Conservation (phyloP, 2,797 vertebrate species). For the Carcharodon carcharias region DNA sequence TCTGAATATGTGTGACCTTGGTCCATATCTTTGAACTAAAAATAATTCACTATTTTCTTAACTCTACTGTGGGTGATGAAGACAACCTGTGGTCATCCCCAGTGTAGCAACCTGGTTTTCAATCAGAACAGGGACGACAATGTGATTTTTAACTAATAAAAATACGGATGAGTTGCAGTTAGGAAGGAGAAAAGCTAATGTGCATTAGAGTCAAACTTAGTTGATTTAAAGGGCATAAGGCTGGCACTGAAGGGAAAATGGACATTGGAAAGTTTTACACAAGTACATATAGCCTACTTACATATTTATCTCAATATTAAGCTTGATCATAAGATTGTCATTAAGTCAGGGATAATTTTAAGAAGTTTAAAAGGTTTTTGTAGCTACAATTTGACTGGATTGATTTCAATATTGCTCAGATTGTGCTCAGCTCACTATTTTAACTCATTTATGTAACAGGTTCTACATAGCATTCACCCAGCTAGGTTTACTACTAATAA, state of each 20-base stretch:
- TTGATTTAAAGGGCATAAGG: neutral
- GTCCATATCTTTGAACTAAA: neutral
- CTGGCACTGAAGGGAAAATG: neutral
- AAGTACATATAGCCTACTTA: neutral
- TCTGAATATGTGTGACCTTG: neutral
- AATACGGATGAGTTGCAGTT: neutral
- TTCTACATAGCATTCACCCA: neutral
- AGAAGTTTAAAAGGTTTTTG: neutral
- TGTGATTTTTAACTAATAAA: neutral
- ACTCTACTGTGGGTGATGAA: neutral
- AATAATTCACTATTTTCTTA: neutral
- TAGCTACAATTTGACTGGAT: too few species aligned
- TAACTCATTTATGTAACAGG: neutral
- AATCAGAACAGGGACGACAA: neutral
- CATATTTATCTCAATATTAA: neutral
- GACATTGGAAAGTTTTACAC: neutral
- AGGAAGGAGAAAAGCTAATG: neutral
- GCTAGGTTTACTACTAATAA: neutral
- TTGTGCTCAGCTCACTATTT: neutral
- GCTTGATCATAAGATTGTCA: neutral
- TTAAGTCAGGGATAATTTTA: neutral
- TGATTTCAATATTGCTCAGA: too few species aligned
- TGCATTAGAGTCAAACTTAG: neutral
- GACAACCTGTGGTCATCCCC: neutral
- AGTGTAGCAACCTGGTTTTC: conserved; percentile 25